Evolutionary conservation across 2,888 invertebrate genomes (phyloP).

Genomic region (Himalopsyche tibetana): DNA sequence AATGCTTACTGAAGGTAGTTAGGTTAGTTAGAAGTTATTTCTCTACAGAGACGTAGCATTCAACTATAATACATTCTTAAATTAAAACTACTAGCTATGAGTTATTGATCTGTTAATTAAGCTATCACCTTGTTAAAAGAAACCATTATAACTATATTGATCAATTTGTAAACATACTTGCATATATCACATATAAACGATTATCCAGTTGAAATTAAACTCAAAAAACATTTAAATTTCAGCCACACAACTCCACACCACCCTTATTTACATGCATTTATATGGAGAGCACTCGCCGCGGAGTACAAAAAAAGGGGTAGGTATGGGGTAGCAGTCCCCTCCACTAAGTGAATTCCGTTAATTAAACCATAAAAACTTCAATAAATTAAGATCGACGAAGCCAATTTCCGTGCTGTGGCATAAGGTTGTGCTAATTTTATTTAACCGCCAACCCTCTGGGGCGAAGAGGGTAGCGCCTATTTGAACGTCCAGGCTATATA

Average conservation of each 20-base stretch:
- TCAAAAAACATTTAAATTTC: constrained; percentile 49
- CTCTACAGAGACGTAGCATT: too few species aligned
- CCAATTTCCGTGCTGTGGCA: constrained; percentile 78
- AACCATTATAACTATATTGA: background rate
- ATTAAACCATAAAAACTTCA: constrained; percentile 80
- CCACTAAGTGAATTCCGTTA: constrained; percentile 78
- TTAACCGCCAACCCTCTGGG: constrained; percentile 67
- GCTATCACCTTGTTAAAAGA: too few species aligned
- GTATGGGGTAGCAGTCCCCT: constrained; percentile 45
- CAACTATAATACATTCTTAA: too few species aligned
- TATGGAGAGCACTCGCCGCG: constrained; percentile 45
- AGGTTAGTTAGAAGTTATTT: too few species aligned
- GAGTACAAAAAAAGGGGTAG: constrained; percentile 25
- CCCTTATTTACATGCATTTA: constrained; percentile 62
- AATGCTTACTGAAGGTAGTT: too few species aligned
- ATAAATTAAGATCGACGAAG: constrained; percentile 77
- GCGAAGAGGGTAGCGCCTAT: constrained; percentile 46
- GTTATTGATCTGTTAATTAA: too few species aligned
- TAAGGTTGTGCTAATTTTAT: constrained; percentile 73
- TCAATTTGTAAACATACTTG: background rate
- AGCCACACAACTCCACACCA: constrained; percentile 50
- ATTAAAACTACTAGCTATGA: too few species aligned
- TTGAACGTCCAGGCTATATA: constrained; percentile 38
- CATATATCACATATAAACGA: background rate
- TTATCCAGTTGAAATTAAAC: constrained; percentile 39